A percentile compares a stretch with the other conserved stretches of the same genome.
These are phyloP conservation scores for Melanotaenia trifasciata DNA, from an alignment of 2,797 vertebrate species.

Conservation along the genomic window DNA sequence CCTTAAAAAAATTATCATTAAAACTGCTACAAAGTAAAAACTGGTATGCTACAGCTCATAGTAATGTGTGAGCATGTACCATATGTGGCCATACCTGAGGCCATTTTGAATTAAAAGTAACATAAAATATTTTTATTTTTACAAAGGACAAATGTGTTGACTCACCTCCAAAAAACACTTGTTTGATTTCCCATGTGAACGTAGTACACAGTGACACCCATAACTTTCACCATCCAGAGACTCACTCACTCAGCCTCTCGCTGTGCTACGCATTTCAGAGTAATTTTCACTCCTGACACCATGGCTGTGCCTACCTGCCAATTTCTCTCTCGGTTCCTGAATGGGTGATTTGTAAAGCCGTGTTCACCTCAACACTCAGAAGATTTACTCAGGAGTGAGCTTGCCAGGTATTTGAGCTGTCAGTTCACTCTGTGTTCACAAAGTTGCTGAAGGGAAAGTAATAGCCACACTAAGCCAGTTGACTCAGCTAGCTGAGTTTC, in stretches of 20 bases:
- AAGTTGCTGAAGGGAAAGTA: slow-evolving; percentile 76
- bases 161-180: slow-evolving; percentile 73
- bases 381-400: slow-evolving; percentile 77
- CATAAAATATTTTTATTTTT: slow-evolving; percentile 67
- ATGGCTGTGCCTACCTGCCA: slow-evolving; percentile 79
- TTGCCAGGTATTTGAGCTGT: slow-evolving; percentile 78
- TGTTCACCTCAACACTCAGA: slow-evolving; percentile 79
- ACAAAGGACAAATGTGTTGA: slow-evolving; percentile 68
- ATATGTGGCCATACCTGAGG: slow-evolving; percentile 29
- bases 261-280: slow-evolving; percentile 75
- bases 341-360: slow-evolving; percentile 82
- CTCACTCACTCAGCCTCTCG: slow-evolving; percentile 70
- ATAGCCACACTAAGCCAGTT: slow-evolving; percentile 60
- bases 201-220: slow-evolving; percentile 67
- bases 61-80: slow-evolving; percentile 26
- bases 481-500: slow-evolving; percentile 54
- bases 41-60: slow-evolving; percentile 6
- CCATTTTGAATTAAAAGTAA: slow-evolving; percentile 54
- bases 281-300: slow-evolving; percentile 81
- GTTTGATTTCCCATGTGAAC: slow-evolving; percentile 75
- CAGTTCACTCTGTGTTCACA: slow-evolving; percentile 72
- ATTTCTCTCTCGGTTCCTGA: slow-evolving; percentile 79
- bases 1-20: not conserved
- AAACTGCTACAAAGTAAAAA: slow-evolving; percentile 16
- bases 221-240: slow-evolving; percentile 69